Percentiles rank a stretch among this genome's conserved stretches.
Conservation (phyloP, 2,888 invertebrate species). For the Parthenolecanium corni region DNA sequence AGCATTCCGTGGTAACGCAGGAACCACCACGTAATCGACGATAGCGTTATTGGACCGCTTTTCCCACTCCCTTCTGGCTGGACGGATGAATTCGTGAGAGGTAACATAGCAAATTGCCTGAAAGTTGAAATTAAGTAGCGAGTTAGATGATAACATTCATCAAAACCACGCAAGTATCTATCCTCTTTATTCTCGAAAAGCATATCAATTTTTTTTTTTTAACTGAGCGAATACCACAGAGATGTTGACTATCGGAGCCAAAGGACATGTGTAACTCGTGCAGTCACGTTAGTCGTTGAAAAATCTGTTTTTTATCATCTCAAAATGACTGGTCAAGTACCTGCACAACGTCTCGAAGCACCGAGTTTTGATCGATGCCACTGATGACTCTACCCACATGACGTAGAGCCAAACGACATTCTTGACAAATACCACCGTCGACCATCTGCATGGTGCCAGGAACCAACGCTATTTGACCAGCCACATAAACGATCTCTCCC, state of each 20-base stretch:
- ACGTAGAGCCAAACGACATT: slow-evolving; percentile 70
- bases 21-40: slow-evolving; percentile 74
- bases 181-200: too few species aligned
- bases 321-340: slow-evolving; percentile 36
- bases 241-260: too few species aligned
- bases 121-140: background rate
- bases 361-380: slow-evolving; percentile 65
- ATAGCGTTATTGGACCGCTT: slow-evolving; percentile 73
- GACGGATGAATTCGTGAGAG: slow-evolving; percentile 53
- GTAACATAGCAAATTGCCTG: slow-evolving; percentile 80
- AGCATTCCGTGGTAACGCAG: slow-evolving; percentile 65
- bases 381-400: slow-evolving; percentile 72
- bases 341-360: slow-evolving; percentile 70
- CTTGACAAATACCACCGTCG: slow-evolving; percentile 63
- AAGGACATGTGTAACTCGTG: too few species aligned
- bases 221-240: too few species aligned
- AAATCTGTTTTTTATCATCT: background rate
- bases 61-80: slow-evolving; percentile 70
- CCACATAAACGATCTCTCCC: slow-evolving; percentile 70
- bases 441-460: slow-evolving; percentile 66
- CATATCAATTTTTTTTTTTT: too few species aligned
- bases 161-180: background rate
- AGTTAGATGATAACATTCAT: background rate
- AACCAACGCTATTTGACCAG: slow-evolving; percentile 84
- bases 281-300: too few species aligned